Base-by-base conservation (phyloP, 2,888 invertebrate genomes). In the Masnerella sp. region DNA sequence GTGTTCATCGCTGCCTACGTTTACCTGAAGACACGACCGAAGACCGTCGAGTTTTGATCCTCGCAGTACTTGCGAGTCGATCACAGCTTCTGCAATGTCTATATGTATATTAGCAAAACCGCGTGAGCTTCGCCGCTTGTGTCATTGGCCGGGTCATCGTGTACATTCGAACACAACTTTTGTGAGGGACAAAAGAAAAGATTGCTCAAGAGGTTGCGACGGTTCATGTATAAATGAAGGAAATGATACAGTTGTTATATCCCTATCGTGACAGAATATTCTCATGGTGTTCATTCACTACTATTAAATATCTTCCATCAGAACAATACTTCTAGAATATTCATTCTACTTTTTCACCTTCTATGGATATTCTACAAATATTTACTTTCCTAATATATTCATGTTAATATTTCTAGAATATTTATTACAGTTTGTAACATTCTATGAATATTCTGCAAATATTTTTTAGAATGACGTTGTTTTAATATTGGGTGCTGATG, bases 21-120 rank as follows among this genome's bases (percentile, higher is more conserved):
- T 61, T 95, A 95, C 84, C 85, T 94, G 42, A 95, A 95, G 88
- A 95, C 95, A 9, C 90, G 95, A 81, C 94, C 95, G 59, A 87
- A 86, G 78, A 68, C 80, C 18, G 62, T 85, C 17, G 86, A 86
- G 38, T 86, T 85, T 71, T 87, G 80, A 85, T 51, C 42, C 36
- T 22, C 9, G 25, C 8, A 42, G n/a, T 11, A 45, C 17, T 3
- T 11, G 5, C 38, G 15, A 61, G 4, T 42, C 49, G 14, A 52
- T 9, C 20, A 20, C 45, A 20, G 61, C 61, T 56, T 65, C 62
- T 42, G 69, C 14, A 58, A 58, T 64, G 64, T 71, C 58, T 71
- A 71, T 52, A 65, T 72, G 58, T 65, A 71, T 38, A 61, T 61
- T 72, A 72, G 59, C 30, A 72, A 67, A 70, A 70, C 47, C 65